phyloP scores from a whole-genome alignment of 23 tunicate genomes.

The Oikopleura dioica region DNA sequence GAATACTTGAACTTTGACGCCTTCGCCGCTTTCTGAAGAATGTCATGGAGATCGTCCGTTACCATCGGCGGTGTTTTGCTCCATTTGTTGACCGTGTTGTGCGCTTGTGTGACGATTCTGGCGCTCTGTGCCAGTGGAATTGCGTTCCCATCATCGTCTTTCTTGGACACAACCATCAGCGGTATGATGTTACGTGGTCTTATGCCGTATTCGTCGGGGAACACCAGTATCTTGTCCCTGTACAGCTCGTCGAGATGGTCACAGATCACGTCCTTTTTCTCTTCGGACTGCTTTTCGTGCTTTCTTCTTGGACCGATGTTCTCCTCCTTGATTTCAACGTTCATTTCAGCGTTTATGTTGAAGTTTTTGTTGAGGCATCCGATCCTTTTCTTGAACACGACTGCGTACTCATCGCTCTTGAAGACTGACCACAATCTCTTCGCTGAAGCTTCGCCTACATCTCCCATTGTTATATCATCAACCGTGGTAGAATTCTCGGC shows the following conservation, averaged over 20 bases:
- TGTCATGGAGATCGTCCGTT: neutral
- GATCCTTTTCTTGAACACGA: neutral
- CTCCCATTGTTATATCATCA: neutral
- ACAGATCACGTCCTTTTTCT: neutral
- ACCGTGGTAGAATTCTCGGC: neutral
- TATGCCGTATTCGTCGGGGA: neutral
- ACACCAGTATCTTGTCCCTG: neutral
- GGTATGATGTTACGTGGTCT: neutral
- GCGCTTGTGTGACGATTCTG: neutral
- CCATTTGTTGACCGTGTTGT: neutral
- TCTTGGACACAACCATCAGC: neutral
- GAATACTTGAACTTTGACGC: neutral
- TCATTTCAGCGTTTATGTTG: neutral
- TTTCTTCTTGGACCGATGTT: neutral
- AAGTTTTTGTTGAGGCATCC: neutral
- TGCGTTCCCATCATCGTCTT: neutral
- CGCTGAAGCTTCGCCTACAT: neutral
- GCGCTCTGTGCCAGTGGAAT: neutral
- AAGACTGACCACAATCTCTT: neutral
- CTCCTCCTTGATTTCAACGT: neutral
- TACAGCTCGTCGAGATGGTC: neutral
- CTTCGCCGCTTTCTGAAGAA: neutral
- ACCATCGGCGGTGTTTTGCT: neutral
- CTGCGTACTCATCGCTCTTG: neutral
- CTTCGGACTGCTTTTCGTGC: neutral